Base-by-base conservation (phyloP, 2,797 vertebrate species). In the Alfaro cultratus region DNA sequence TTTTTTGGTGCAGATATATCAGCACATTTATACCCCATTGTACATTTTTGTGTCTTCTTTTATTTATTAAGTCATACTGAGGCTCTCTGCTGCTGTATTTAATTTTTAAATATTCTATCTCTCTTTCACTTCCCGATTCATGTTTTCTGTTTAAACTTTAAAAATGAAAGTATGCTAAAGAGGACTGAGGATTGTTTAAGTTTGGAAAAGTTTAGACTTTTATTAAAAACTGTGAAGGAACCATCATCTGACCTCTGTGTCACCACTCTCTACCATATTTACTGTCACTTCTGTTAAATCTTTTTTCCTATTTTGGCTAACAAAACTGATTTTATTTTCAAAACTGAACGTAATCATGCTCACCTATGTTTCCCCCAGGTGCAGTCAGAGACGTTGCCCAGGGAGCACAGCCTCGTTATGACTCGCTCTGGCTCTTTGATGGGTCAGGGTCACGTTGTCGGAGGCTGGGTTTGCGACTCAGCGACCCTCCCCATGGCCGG, bases 401-500 rank as follows among this genome's bases (percentile, higher is more conserved):
- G 94, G 62, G 96, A 95, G 81, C 93, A 94, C 62, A 94, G 92
- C 84, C 94, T 96, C 29, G 96, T 96, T 76, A 88, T 95, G 93
- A 96, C 96, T 29, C 95, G 94, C 39, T 95, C 95, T 0, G 95
- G 95, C 85, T 94, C 94, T 86, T 49, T 94, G 62, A 90, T 94
- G 9, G 94, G 95, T 68, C 90, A 90, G 36, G 91, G 89, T 72
- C 96, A 89, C 77, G 89, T 86, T 71, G 88, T 83, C 12, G 95
- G 91, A 88, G 86, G 92, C 79, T 96, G 97, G 91, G 90, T 96
- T 85, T 96, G 96, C 31, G 96, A 97, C 73, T 96, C 97, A 0
- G 86, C 95, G 6, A 96, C 95, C 0, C 91, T 97, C 67, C 96
- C 96, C 74, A 75, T 96, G 62, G 92, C 95, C 0, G 97, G 97